A percentile compares a stretch with the other conserved stretches of the same genome.
Conservation (phyloP, 2,888 invertebrate species). For the Parnassius orleans region DNA sequence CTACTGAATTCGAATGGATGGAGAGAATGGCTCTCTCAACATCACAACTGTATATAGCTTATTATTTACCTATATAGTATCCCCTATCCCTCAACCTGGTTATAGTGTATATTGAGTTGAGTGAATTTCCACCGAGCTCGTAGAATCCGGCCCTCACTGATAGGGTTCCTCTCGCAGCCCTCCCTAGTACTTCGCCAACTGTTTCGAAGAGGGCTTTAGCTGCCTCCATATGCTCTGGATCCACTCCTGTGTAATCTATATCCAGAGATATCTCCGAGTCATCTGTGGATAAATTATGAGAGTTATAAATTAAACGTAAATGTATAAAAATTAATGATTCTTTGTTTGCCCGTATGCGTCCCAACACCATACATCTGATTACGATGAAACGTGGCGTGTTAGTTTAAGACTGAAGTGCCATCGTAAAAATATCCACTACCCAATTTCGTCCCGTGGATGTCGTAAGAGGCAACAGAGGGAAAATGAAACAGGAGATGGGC, state of each 20-base stretch:
- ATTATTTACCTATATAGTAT: slow-evolving; percentile 83
- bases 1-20: no score
- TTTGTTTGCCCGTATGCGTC: neutral
- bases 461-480: no score
- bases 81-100: slow-evolving; percentile 88
- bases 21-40: no score
- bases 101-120: slow-evolving; percentile 92
- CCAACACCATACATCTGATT: no score
- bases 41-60: no score
- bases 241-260: slow-evolving; percentile 84
- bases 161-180: slow-evolving; percentile 82
- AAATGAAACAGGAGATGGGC: no score
- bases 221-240: slow-evolving; percentile 77
- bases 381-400: no score
- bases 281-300: slow-evolving; percentile 44
- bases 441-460: no score
- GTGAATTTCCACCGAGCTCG: slow-evolving; percentile 91
- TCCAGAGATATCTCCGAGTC: slow-evolving; percentile 81
- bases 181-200: slow-evolving; percentile 86
- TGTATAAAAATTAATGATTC: neutral
- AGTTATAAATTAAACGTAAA: neutral
- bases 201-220: slow-evolving; percentile 88
- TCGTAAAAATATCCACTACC: no score
- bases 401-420: no score
- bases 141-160: slow-evolving; percentile 87